Base-by-base conservation (phyloP, 2,113 vertebrate species). In the Urocolius indicus region DNA sequence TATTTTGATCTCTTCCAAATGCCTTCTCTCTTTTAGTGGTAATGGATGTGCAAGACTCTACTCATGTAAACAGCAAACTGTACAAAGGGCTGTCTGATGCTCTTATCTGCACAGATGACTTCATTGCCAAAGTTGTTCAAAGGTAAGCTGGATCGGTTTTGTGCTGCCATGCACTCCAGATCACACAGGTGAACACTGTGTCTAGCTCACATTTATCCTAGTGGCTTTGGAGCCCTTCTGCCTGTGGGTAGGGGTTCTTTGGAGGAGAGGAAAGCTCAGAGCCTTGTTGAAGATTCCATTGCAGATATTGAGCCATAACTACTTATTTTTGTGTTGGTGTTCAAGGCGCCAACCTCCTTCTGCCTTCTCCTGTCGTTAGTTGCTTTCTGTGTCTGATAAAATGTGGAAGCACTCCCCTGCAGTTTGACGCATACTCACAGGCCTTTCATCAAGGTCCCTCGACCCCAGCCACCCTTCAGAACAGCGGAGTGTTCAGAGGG, bases 81-180 rank as follows among this genome's bases (percentile, higher is more conserved):
- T 99, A 99, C 96, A 99, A 99, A 96, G 99, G 99, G 63, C 97
- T 99, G 16, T 99, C 99, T 5, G 99, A 99, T 95, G 99, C 99
- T 91, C 98, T 99, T 55, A 99, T 99, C 96, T 99, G 99, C 78
- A 99, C 99, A 45, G 99, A 99, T 96, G 99, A 99, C 95, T 99
- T 99, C 98, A 99, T 99, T 97, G 99, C 99, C 95, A 99, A 99
- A 98, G 99, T 99, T 92, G 99, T 99, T 90, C 99, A 99, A 88
- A 99, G 99, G 99, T 99, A 97, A 96, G 97, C 72, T 52, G 93
- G 38, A 21, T 6, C 27, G n/a, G n/a, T 51, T 54, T 38, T 34
- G 55, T 69, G 24, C n/a, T 6, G 3, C 59, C 21, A 2, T 6
- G 13, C 10, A 1, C 68, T 66, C 69, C 61, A 30, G 9, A 0